Evolutionary conservation across 2,113 vertebrate genomes (phyloP), one percentile per base, ranked within the genome.

Genomic region (Rostratula benghalensis): DNA sequence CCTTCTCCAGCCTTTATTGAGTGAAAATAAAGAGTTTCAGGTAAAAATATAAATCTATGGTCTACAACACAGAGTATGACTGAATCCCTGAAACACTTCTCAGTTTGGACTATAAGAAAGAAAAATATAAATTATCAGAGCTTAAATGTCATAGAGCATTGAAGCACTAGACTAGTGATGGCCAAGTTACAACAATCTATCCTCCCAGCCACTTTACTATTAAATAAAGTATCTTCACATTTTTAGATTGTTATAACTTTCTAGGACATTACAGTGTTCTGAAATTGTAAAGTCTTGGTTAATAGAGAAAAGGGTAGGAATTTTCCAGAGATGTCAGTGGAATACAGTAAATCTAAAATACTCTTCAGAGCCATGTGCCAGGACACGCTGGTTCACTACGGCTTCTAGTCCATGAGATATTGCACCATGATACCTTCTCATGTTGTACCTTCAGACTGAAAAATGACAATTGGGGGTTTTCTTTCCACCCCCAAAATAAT

Each of bases 391-490:
- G 33, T 59, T 7, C 13, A 59, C 37, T 33, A 24, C 5, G 11
- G 20, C 11, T 80, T 83, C 67, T 33, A 50, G 30, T 28, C n/a
- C 13, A 2, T 54, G 30, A 89, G 60, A 63, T 92, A 81, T 0
- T 2, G 18, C 48, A 78, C 14, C 24, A 41, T 2, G 22, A 7
- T 22, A 63, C 20, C 23, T 80, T 70, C 28, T 83, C n/a, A 31
- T 78, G 35, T 19, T 35, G 25, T 50, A 39, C 28, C 4, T 73
- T 89, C 78, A 85, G 21, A 68, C 12, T 15, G 45, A 81, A 63
- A 27, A 85, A 60, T 11, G 54, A 51, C 5, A 57, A 22, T 39
- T 28, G 31, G 20, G 7, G 16, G 3, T 0, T 1, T 10, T 46
- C 63, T 28, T 57, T 3, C 6, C 5, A 6, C 24, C 31, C 3